Evolutionary conservation across 1,140 invertebrate genomes (phyloP).

Genomic region (Telenomus remus): DNA sequence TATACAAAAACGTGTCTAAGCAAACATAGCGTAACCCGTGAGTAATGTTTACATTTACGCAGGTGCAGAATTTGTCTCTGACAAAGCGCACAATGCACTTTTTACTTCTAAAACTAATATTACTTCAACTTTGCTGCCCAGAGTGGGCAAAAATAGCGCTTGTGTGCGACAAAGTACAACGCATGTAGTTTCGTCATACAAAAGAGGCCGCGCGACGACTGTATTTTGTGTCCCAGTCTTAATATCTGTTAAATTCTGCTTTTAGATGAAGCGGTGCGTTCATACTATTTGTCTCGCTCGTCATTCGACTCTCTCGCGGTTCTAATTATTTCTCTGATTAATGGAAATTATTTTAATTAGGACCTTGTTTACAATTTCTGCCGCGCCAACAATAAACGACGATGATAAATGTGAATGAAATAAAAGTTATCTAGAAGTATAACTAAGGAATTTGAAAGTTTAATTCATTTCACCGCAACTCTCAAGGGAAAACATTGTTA

Average conservation of each 20-base stretch:
- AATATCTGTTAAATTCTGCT: conserved; percentile 40
- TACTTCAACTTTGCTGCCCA: conserved; percentile 35
- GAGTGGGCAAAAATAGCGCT: conserved; percentile 27
- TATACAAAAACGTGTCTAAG: conserved; percentile 36
- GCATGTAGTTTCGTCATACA: background rate
- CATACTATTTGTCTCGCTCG: conserved; percentile 19
- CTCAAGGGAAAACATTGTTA: no score
- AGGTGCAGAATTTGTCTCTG: conserved; percentile 52
- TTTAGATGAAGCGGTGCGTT: conserved; percentile 34
- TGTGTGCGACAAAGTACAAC: background rate
- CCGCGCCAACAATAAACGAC: conserved; percentile 17
- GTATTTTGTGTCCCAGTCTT: conserved; percentile 22
- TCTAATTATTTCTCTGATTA: conserved; percentile 51
- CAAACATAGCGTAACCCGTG: conserved; percentile 25
- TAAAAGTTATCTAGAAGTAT: no score
- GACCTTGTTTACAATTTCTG: conserved; percentile 33
- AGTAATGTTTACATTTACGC: conserved; percentile 52
- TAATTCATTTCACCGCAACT: no score
- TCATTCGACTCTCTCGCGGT: conserved; percentile 36
- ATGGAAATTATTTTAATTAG: conserved; percentile 54
- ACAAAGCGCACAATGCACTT: conserved; percentile 52
- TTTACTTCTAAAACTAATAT: conserved; percentile 56
- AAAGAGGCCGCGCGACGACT: conserved; percentile 15
- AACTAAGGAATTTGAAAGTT: no score
- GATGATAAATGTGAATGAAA: conserved; percentile 37